Base-by-base conservation (phyloP, 2,113 vertebrate genomes). In the Barbus barbus region DNA sequence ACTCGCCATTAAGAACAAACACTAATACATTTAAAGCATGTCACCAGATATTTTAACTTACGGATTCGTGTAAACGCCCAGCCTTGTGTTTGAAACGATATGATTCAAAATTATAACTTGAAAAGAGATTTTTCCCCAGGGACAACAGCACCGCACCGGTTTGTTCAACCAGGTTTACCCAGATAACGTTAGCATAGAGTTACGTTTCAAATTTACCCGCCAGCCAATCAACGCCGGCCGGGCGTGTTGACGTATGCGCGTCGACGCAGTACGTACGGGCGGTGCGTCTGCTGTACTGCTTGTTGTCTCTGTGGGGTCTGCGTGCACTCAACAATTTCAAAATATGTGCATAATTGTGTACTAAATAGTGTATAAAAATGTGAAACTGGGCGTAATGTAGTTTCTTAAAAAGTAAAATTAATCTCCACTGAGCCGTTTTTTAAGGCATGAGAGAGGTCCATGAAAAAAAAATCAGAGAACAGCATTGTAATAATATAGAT, bases 131-230 rank as follows among this genome's bases (percentile, higher is more conserved):
- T 44, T 8, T 26, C 9, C 22, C 20, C 9, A 12, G 3, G 8
- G 18, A 44, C 33, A 28, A 69, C 36, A 31, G 46, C 18, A 74
- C 18, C 3, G 13, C 0, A 28, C 36, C 77, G 13, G 46, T 51
- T 36, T 56, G n/a, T 84, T 20, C 14, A 16, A 11, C 1, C 46
- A 2, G 38, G 2, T 78, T 22, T 56, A 13, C 12, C 67, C 44
- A 63, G 28, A 67, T 51, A 81, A 31, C 24, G 20, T 36, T 72
- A 76, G 61, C 72, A 3, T 28, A 61, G 87, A 87, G 89, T 92
- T 92, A 72, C 82, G 77, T 89, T 95, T 95, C 94, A 94, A 95
- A 95, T 93, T 91, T 92, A 85, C 81, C 90, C 86, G 83, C 73
- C 78, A 86, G 90, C 93, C 94, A 94, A 95, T 95, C 46, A 92